Base-by-base conservation (phyloP, 2,797 vertebrate species). In the Dallia pectoralis region DNA sequence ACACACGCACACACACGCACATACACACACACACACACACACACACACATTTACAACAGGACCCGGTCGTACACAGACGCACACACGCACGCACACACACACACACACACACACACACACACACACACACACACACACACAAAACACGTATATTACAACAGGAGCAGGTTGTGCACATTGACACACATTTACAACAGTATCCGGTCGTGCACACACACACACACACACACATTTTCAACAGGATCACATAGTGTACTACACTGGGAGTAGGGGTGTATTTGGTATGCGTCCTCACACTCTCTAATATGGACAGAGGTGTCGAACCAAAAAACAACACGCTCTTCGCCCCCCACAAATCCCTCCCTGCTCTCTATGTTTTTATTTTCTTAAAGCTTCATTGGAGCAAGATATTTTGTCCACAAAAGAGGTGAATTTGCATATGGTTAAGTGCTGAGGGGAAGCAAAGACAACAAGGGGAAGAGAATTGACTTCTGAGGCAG, bases 361-460 rank as follows among this genome's bases (percentile, higher is more conserved):
- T 49, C 74, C 27, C 11, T 78, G 72, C 80, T 83, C 76, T 73
- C 71, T 61, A 72, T 66, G 68, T 79, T 77, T 81, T 85, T 81
- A 87, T 89, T 89, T 86, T 76, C 78, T 76, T 81, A 69, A 77
- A 81, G 80, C 14, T 76, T 82, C 82, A 80, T 59, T 69, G 77
- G 69, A 81, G 81, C 75, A 77, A 83, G 82, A 82, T 81, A 74
- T 84, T 81, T 84, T 84, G 74, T 85, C 79, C 81, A 74, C 69
- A 83, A 85, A 85, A 86, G 14, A 84, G 69, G 49, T 29, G 48
- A 75, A 84, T 82, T 88, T 86, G 70, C 76, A 80, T 76, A 79
- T 69, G 66, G 77, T 72, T 79, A 76, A 81, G 71, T 66, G 78
- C 71, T 82, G 76, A 77, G 81, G 66, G 76, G 40, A 9, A 82